Base-by-base conservation (phyloP, 2,797 vertebrate genomes). In the Saxicola maurus region DNA sequence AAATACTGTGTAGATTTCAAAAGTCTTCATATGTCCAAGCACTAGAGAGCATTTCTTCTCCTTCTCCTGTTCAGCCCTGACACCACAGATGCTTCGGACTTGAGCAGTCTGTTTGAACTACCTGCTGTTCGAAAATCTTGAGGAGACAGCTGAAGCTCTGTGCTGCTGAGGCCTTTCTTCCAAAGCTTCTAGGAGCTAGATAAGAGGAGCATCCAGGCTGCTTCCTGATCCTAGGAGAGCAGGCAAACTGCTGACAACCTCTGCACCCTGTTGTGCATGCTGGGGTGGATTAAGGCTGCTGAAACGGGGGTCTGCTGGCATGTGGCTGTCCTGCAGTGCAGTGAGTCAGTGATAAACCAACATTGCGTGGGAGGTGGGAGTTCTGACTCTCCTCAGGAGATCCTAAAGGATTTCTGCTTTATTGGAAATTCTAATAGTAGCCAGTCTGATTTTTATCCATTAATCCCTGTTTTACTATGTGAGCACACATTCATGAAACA, bases 1-100 rank as follows among this genome's bases (percentile, higher is more conserved):
- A 95, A 95, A 86, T 85, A 76, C 68, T 83, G 90, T 91, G 84
- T 94, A 66, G 73, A 90, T 81, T 92, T 95, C 90, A 81, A 72
- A 89, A 89, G 76, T 83, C 87, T 82, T 82, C 83, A 51, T 83
- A 72, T 76, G 60, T 83, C 83, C 82, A 24, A 88, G 59, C 81
- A 82, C 76, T 91, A 80, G 90, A 95, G 82, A 93, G 86, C 65
- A 62, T 92, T 96, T 94, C 76, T 92, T 86, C 71, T 74, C 43
- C 59, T 91, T 80, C 60, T 81, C 49, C 46, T 53, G 42, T 83
- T 91, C 82, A 92, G 20, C 53, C 52, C 74, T 90, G 82, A 53
- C 74, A 64, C 93, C 77, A 79, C 42, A 64, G 62, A 68, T 84
- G 46, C 91, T 89, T 94, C 46, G 75, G 84, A 81, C 79, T 93